Conservation (phyloP, 2,888 invertebrate species). For the Idaea straminata region DNA sequence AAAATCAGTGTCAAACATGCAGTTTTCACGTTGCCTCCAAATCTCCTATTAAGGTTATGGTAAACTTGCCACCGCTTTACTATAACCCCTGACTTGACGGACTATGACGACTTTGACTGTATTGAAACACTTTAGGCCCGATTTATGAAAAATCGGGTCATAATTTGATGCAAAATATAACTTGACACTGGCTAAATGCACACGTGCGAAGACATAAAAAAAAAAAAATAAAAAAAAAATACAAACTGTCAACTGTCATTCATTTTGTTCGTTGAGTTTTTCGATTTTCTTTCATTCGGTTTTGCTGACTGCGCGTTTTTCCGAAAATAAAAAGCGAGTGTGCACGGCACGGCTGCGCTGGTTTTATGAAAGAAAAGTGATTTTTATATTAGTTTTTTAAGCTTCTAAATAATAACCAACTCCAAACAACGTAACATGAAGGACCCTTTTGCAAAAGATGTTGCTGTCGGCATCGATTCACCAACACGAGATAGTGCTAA, state of each 20-base stretch:
- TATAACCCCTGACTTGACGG: too few species aligned
- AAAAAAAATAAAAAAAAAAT: too few species aligned
- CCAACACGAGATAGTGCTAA: conserved; percentile 64
- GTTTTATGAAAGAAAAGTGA: background rate
- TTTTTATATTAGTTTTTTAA: conserved; percentile 22
- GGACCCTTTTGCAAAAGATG: conserved; percentile 69
- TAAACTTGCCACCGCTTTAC: too few species aligned
- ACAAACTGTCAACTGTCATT: background rate
- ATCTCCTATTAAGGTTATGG: too few species aligned
- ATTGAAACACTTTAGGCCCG: too few species aligned
- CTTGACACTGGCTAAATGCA: too few species aligned
- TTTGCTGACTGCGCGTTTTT: background rate
- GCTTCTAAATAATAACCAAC: conserved; percentile 19
- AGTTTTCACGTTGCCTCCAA: too few species aligned
- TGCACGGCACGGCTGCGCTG: background rate
- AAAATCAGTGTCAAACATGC: too few species aligned
- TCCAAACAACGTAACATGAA: conserved; percentile 52
- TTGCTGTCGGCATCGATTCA: conserved; percentile 65
- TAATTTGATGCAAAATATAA: too few species aligned
- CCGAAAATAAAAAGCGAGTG: background rate
- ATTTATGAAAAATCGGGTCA: too few species aligned
- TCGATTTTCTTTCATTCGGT: background rate
- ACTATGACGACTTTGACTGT: too few species aligned
- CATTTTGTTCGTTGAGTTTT: background rate
- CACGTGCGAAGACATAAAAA: too few species aligned